phyloP scores from a whole-genome alignment of 2,888 invertebrate species.

The Cephalotes varians region DNA sequence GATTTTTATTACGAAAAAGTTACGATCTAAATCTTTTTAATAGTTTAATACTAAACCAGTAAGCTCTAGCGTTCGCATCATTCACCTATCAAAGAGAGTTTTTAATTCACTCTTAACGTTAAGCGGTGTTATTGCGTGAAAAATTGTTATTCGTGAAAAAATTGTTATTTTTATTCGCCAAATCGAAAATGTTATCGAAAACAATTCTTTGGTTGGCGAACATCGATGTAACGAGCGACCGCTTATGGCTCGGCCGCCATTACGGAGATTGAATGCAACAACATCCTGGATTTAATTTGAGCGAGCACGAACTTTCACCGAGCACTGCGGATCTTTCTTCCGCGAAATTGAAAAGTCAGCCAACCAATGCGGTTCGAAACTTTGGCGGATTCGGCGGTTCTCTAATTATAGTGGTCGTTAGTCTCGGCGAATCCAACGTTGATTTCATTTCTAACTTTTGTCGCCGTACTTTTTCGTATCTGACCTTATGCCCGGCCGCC shows the following conservation, averaged over 20 bases:
- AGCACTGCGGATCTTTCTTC: slow-evolving; percentile 46
- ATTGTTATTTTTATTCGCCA: not conserved
- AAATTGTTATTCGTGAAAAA: slow-evolving; percentile 15
- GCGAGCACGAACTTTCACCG: slow-evolving; percentile 26
- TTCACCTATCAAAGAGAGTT: not conserved
- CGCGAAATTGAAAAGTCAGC: slow-evolving; percentile 70
- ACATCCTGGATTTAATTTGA: slow-evolving; percentile 61
- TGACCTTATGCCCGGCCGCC: slow-evolving; percentile 2
- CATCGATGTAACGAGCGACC: slow-evolving; percentile 9
- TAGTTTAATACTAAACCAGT: not conserved
- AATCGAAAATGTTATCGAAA: slow-evolving; percentile 21
- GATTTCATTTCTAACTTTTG: slow-evolving; percentile 51
- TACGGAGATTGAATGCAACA: slow-evolving; percentile 48
- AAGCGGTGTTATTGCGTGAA: not conserved
- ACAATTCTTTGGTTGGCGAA: slow-evolving; percentile 20
- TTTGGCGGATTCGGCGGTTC: slow-evolving; percentile 38
- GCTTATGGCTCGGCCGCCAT: slow-evolving; percentile 9
- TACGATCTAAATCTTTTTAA: not conserved
- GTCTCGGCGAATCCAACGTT: slow-evolving; percentile 56
- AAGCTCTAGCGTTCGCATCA: not conserved
- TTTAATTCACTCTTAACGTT: slow-evolving; percentile 3
- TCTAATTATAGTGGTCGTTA: slow-evolving; percentile 74
- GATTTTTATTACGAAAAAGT: slow-evolving; percentile 2
- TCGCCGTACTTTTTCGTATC: slow-evolving; percentile 45
- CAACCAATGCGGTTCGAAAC: slow-evolving; percentile 49